Evolutionary conservation across 2,797 vertebrate genomes (phyloP), one percentile per base, ranked within the genome.

Genomic region (Phylloscopus collybita): DNA sequence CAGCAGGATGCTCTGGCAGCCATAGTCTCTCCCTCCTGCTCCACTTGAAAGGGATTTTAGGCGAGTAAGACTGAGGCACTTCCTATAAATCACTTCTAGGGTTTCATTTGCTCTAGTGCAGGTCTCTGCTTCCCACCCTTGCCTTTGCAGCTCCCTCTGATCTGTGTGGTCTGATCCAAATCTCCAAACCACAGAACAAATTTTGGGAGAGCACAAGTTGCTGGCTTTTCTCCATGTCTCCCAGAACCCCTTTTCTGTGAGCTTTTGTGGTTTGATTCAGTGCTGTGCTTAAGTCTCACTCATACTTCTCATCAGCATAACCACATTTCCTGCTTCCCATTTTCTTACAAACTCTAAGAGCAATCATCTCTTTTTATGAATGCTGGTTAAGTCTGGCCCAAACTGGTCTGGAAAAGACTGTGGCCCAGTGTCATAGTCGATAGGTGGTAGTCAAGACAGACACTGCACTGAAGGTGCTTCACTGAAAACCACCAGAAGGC

Each of bases 111-210:
- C 76, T 79, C 19, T 70, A 32, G 29, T 34, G 70, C 0, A 0
- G 56, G 62, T 90, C 66, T 73, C 70, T 8, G 16, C 67, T 93
- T 92, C 82, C 87, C 75, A 81, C 59, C 21, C 86, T 72, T 59
- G 80, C 38, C 51, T 38, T 72, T 93, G 75, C 40, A 78, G 10
- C 32, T 93, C 59, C 45, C 56, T 92, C 75, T 94, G 85, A 90
- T 94, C 64, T 94, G 73, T 88, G 80, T 94, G 85, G 87, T 96
- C 95, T 91, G 60, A 75, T 69, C 42, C 92, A 92, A 83, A 70
- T 40, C 56, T 84, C 66, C 56, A 96, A 93, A 94, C 88, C 93
- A 81, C 93, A 82, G 73, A 80, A 56, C 4, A 70, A 79, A 92
- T 75, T 57, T 14, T 23, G 71, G 62, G 88, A 90, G 19, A 83